Base-by-base conservation (phyloP, 1,140 invertebrate species). In the Cephus cinctus region DNA sequence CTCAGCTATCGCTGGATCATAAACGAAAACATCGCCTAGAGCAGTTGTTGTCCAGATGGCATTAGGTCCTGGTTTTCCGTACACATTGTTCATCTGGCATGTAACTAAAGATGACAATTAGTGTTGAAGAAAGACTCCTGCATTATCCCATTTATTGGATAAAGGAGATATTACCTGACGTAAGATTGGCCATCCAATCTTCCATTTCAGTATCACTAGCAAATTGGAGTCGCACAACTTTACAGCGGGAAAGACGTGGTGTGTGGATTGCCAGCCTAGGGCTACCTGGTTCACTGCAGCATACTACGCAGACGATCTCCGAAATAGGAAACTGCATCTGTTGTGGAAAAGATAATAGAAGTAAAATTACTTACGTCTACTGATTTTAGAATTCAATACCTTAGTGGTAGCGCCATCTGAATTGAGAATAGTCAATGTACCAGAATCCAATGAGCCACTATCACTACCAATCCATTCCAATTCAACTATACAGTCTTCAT, bases 171-270 rank as follows among this genome's bases (percentile, higher is more conserved):
- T 47, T 61, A 78, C 83, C 84, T 61, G 78, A 81, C n/a, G 82
- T 81, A 48, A 92, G 79, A 63, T 90, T 82, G 25, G 83, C 82
- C 36, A 92, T 81, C 91, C 91, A 94, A 66, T 94, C 90, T 75
- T 92, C 89, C 73, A 90, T 81, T 73, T 92, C 87, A 30, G 83
- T 82, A 71, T 93, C 90, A 56, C 85, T 84, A 14, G 78, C 71
- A 72, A 92, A 89, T 72, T 88, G 83, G 47, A 93, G 71, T 69
- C 84, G 83, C 5, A 92, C 75, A 42, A 72, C 60, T 56, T 76
- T 73, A 5, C 64, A 71, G 22, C 63, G 53, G 5, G 80, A 71
- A 57, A 87, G 73, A 54, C 80, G 76, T 9, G 87, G 83, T 3
- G 86, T 84, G 63, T 88, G 81, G 56, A 92, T 77, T 2, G 84